Conservation (phyloP, 2,113 vertebrate species). For the Actenoides lindsayi region DNA sequence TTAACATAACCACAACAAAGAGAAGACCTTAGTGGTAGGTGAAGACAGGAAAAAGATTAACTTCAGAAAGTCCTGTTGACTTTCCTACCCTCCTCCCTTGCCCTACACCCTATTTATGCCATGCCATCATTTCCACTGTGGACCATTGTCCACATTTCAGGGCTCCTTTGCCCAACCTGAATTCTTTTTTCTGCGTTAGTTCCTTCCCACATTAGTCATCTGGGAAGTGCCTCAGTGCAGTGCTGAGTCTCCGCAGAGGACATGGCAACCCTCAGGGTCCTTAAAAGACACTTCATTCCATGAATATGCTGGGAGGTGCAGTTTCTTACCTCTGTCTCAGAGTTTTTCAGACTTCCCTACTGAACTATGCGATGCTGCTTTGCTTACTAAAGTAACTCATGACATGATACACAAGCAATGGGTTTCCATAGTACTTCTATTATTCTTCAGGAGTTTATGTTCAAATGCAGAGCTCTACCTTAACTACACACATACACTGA, state of each 20-base stretch:
- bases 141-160: neutral
- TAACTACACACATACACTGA: neutral
- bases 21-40: neutral
- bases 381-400: neutral
- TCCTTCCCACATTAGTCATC: neutral
- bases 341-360: neutral
- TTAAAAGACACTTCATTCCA: neutral
- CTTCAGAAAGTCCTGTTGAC: rapidly evolving
- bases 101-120: neutral
- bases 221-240: neutral
- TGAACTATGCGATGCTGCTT: neutral
- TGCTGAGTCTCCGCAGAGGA: neutral
- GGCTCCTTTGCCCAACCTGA: neutral
- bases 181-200: neutral
- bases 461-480: neutral
- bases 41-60: rapidly evolving
- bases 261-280: neutral
- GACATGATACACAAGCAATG: neutral
- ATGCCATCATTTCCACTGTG: neutral
- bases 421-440: neutral
- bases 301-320: neutral
- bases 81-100: neutral
- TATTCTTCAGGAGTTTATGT: neutral
- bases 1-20: neutral
- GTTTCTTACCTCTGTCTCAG: neutral